Evolutionary conservation across 2,113 vertebrate genomes (phyloP), one percentile per base, ranked within the genome.

Genomic region (Copsychus sechellarum): DNA sequence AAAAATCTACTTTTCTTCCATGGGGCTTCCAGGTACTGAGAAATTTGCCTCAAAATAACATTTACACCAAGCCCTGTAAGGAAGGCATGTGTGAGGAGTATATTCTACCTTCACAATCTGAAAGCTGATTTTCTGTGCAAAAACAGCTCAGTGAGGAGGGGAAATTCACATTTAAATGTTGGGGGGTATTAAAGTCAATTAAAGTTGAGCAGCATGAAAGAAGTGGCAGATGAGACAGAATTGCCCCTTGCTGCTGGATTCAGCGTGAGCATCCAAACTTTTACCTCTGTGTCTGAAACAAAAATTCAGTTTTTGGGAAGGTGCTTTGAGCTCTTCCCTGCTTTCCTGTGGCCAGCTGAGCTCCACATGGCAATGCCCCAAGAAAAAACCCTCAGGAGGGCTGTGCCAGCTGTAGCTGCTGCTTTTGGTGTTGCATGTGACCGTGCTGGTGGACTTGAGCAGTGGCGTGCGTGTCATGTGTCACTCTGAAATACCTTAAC

Each of bases 401-500:
- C 86, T 60, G 17, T 71, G 91, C 85, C 85, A 77, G 14, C 38
- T 72, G 89, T 72, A 83, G 95, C 96, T 97, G 93, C 98, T 95
- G 95, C 94, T 90, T 96, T 97, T 93, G 92, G 80, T 62, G 72
- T 48, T 45, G 23, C 96, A 94, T 94, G 95, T 96, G 70, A 97
- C 95, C 33, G 8, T 31, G 89, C 74, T 72, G 85, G 62, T 69
- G 28, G 81, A 38, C 53, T 51, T 14, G 84, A 81, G 83, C 80
- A 12, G 91, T 5, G 64, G 88, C 22, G 33, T 73, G 67, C 57
- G 3, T 93, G 96, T 96, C 96, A 64, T 88, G 84, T 96, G 97
- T 97, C 96, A 43, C 95, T 97, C 95, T 56, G 9, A 97, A 69
- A 95, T 96, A 95, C 96, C 91, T 95, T 54, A 78, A 65, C 5